Percentiles rank a stretch among this genome's conserved stretches.
Evolutionary conservation across 2,888 invertebrate species (phyloP).

Genomic region (Cryptocheilus praepositus): DNA sequence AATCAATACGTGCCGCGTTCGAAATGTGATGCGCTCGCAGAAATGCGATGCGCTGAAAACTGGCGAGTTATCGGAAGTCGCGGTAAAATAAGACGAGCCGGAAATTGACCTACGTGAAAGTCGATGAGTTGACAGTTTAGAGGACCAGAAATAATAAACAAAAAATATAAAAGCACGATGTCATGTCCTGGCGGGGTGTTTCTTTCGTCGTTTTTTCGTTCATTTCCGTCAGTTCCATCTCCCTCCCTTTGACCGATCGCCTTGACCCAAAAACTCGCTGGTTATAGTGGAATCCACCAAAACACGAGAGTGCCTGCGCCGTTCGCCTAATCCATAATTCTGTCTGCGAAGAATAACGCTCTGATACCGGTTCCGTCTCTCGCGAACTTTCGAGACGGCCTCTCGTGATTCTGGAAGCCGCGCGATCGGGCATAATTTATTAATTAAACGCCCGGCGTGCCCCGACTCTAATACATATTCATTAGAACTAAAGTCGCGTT

Average conservation of each 20-base stretch:
- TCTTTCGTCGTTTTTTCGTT: not conserved
- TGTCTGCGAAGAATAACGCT: slow-evolving; percentile 17
- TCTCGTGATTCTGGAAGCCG: not conserved
- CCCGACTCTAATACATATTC: slow-evolving; percentile 7
- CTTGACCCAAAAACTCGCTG: slow-evolving; percentile 33
- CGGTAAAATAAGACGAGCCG: too few relatives aligned
- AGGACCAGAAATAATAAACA: not conserved
- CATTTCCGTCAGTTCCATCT: not conserved
- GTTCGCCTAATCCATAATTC: slow-evolving; percentile 36
- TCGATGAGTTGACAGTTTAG: too few relatives aligned
- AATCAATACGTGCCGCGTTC: too few relatives aligned
- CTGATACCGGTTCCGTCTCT: slow-evolving; percentile 23
- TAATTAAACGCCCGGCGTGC: slow-evolving; percentile 8
- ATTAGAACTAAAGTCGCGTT: not conserved
- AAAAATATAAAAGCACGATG: not conserved
- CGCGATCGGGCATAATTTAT: slow-evolving; percentile 12
- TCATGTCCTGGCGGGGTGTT: not conserved
- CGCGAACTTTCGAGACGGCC: slow-evolving; percentile 12
- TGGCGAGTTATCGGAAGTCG: too few relatives aligned
- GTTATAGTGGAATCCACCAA: slow-evolving; percentile 15
- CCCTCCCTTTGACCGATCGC: slow-evolving; percentile 1
- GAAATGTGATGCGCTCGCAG: too few relatives aligned
- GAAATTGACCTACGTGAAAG: too few relatives aligned
- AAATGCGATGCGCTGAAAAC: too few relatives aligned
- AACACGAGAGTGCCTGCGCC: slow-evolving; percentile 1